Conservation (phyloP, 1,140 invertebrate genomes). For the Danaus plexippus region DNA sequence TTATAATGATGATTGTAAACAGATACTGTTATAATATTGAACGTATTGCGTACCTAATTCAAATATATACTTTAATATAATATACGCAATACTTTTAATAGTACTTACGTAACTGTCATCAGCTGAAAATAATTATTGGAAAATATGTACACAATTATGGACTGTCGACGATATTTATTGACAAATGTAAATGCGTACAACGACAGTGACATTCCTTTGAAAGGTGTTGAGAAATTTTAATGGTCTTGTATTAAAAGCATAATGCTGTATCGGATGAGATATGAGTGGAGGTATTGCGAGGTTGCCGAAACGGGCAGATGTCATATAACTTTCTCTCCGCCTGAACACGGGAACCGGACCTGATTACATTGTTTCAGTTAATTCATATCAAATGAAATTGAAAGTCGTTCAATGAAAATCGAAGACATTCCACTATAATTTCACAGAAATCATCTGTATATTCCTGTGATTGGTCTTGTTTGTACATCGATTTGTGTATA, state of each 20-base stretch:
- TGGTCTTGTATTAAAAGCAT: slow-evolving; percentile 8
- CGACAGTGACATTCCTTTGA: no score
- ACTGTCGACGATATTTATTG: no score
- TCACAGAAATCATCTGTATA: no score
- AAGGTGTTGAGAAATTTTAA: slow-evolving; percentile 5
- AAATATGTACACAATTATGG: no score
- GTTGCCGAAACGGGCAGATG: slow-evolving; percentile 34
- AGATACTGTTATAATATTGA: no score
- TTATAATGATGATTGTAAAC: not conserved
- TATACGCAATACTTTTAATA: no score
- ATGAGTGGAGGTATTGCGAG: slow-evolving; percentile 46
- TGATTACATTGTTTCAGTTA: slow-evolving; percentile 61
- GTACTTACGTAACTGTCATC: no score
- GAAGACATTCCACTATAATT: not conserved
- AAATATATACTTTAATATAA: no score
- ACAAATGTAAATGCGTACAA: no score
- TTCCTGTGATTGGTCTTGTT: not conserved
- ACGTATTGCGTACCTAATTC: no score
- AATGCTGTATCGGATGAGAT: slow-evolving; percentile 27
- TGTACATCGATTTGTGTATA: not conserved
- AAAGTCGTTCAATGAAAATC: slow-evolving; percentile 41
- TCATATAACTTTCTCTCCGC: slow-evolving; percentile 56
- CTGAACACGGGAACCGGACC: slow-evolving; percentile 41
- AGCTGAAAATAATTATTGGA: no score
- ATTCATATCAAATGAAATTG: slow-evolving; percentile 50